phyloP scores from a whole-genome alignment of 1,140 invertebrate species.

The Paraescarpia echinospica region DNA sequence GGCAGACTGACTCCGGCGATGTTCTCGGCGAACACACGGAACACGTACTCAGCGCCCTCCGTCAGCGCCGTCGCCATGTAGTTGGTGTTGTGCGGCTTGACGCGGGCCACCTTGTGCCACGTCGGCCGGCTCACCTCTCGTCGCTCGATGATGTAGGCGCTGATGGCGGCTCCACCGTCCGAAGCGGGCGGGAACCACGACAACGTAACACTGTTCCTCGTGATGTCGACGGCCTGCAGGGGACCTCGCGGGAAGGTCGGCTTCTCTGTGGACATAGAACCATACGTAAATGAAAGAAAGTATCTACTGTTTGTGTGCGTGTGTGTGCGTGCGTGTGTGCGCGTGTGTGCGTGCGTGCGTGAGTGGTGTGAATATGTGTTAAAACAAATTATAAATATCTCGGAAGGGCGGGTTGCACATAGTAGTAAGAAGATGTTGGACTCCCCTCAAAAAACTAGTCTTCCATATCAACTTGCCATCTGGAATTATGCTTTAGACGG shows the following conservation, averaged over 20 bases:
- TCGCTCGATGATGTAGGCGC: conserved; percentile 60
- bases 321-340: too few relatives aligned
- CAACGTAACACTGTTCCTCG: conserved; percentile 78
- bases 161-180: conserved; percentile 81
- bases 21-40: conserved; percentile 90
- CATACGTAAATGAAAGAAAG: too few relatives aligned
- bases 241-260: conserved; percentile 51
- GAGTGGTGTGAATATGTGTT: too few relatives aligned
- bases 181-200: conserved; percentile 85
- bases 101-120: conserved; percentile 30
- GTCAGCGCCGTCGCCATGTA: conserved; percentile 64
- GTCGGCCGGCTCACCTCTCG: conserved; percentile 24
- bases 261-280: conserved; percentile 20
- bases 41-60: conserved; percentile 71
- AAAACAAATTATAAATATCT: too few relatives aligned
- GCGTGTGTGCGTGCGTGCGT: too few relatives aligned
- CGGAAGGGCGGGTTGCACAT: too few relatives aligned
- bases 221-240: conserved; percentile 61
- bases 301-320: too few relatives aligned
- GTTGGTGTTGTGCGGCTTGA: conserved; percentile 24
- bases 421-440: too few relatives aligned
- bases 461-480: too few relatives aligned
- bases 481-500: too few relatives aligned
- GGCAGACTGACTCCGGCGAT: conserved; percentile 93
- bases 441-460: too few relatives aligned